Conservation (phyloP, 2,888 invertebrate genomes). For the Stictocephala bisonia region DNA sequence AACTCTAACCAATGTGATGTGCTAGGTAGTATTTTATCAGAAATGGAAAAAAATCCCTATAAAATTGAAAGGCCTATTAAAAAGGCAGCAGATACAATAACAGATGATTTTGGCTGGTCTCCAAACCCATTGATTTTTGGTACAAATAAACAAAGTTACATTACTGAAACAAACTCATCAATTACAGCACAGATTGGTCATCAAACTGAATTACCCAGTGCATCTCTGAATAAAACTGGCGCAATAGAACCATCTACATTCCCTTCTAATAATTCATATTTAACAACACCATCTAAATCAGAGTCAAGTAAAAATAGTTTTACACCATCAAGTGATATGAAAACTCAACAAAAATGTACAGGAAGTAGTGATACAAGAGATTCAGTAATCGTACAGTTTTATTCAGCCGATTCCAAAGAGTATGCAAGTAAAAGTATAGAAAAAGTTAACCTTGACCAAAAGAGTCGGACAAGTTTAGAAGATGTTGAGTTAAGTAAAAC, state of each 20-base stretch:
- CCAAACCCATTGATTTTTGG: background rate
- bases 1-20: background rate
- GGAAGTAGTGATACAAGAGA: too few relatives aligned
- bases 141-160: too few relatives aligned
- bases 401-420: conserved; percentile 7
- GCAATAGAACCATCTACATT: background rate
- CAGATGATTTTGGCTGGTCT: conserved; percentile 14
- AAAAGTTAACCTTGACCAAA: background rate
- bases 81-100: background rate
- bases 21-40: conserved; percentile 12
- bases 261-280: background rate
- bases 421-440: background rate
- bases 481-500: background rate
- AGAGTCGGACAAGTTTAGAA: background rate
- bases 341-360: too few relatives aligned
- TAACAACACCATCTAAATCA: background rate
- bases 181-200: too few relatives aligned
- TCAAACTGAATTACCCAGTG: too few relatives aligned
- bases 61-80: background rate
- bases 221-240: background rate
- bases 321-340: background rate
- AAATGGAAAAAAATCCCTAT: conserved; percentile 15
- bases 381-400: conserved; percentile 26
- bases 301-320: background rate
- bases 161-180: too few relatives aligned